Evolutionary conservation across 2,888 invertebrate species (phyloP).

Genomic region (Melanostoma scalare): DNA sequence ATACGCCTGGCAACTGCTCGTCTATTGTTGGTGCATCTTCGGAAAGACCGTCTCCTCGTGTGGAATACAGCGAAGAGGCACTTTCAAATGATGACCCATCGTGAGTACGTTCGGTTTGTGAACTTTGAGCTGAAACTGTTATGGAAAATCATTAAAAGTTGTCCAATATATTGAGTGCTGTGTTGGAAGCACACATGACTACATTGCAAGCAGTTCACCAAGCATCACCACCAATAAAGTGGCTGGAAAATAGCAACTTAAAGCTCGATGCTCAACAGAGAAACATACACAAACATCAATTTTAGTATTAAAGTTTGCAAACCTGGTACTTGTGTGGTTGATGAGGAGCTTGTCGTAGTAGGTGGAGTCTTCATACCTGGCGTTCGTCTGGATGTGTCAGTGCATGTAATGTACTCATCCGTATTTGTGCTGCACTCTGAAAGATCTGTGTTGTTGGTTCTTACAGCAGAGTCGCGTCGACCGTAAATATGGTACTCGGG

Average conservation of each 20-base stretch:
- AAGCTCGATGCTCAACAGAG: conserved; percentile 58
- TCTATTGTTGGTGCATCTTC: conserved; percentile 86
- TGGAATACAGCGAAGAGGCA: conserved; percentile 91
- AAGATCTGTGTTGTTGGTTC: conserved; percentile 88
- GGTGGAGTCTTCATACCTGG: conserved; percentile 83
- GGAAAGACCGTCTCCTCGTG: conserved; percentile 86
- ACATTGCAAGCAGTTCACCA: conserved; percentile 79
- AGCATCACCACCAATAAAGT: conserved; percentile 77
- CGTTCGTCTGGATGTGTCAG: conserved; percentile 87
- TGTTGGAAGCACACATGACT: conserved; percentile 37
- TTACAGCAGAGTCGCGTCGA: conserved; percentile 87
- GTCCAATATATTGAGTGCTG: background rate
- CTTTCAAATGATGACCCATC: conserved; percentile 95
- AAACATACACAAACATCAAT: conserved; percentile 68
- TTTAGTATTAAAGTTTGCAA: conserved; percentile 76
- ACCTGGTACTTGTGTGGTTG: conserved; percentile 83
- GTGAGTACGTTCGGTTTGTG: conserved; percentile 84
- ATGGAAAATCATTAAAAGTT: conserved; percentile 1
- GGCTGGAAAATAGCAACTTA: conserved; percentile 60
- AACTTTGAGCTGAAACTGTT: conserved; percentile 81
- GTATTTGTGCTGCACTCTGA: conserved; percentile 93
- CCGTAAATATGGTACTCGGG: conserved; percentile 81
- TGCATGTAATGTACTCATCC: conserved; percentile 94
- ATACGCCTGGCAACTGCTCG: conserved; percentile 64
- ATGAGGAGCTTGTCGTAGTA: conserved; percentile 82